These are phyloP conservation scores for Pachyuromys duprasi DNA, from an alignment of 2,797 vertebrate species.

Conservation along the genomic window DNA sequence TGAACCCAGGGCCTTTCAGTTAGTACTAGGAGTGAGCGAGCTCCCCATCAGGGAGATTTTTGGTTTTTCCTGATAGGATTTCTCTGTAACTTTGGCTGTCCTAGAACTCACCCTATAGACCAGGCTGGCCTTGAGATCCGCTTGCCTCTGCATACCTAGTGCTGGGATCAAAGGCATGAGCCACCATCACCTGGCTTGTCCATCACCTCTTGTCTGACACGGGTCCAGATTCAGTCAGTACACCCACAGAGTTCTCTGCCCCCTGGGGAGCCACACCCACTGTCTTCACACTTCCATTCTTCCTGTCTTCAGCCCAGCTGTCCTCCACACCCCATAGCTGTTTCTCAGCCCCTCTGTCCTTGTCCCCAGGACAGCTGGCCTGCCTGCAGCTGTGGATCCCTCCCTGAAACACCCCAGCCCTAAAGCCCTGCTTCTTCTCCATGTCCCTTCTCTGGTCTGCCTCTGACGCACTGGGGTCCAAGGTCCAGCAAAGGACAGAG, in stretches of 20 bases:
- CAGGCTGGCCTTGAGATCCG: not conserved
- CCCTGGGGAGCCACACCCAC: not conserved
- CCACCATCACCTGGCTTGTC: not conserved
- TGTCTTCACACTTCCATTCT: not conserved
- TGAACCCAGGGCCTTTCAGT: not conserved
- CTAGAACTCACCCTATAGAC: not conserved
- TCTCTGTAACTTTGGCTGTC: not conserved
- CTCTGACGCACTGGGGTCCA: conserved; percentile 3
- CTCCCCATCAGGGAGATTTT: not conserved
- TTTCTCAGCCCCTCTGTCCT: not conserved
- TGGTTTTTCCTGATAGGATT: not conserved
- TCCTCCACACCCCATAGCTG: not conserved
- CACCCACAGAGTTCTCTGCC: not conserved
- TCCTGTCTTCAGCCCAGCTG: conserved; percentile 54
- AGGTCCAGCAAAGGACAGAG: not conserved
- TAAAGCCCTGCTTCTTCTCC: not conserved
- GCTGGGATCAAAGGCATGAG: not conserved
- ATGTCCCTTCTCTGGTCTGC: not conserved
- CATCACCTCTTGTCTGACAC: accelerated
- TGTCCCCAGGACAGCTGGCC: conserved; percentile 64
- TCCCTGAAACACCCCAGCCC: not conserved
- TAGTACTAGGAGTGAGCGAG: not conserved
- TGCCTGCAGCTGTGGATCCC: conserved; percentile 61
- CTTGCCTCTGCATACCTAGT: not conserved
- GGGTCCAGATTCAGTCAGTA: not conserved